These are phyloP conservation scores for Mirza zaza DNA, from an alignment of 2,113 vertebrate species.

Conservation along the genomic window DNA sequence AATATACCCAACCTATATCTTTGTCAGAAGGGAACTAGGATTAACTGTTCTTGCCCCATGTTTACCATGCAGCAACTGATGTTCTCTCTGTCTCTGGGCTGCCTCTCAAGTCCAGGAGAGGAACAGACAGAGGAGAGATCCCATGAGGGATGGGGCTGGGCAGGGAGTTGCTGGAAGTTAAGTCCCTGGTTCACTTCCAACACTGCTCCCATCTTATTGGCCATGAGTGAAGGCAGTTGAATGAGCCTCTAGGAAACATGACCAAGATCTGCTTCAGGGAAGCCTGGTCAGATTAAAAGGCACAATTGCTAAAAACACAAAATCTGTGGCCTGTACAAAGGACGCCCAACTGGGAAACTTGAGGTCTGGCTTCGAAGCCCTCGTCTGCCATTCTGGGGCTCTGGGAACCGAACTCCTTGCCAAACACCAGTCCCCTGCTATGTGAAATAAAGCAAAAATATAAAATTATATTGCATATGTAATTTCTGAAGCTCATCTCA, in stretches of 20 bases:
- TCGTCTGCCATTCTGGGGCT: fast-evolving
- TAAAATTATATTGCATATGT: neutral
- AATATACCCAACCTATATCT: neutral
- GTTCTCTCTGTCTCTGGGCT: neutral
- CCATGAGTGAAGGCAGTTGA: neutral
- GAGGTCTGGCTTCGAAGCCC: neutral
- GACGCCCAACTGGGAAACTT: neutral
- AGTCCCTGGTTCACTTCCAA: neutral
- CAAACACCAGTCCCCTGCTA: neutral
- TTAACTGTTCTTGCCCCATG: neutral
- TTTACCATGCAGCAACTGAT: neutral
- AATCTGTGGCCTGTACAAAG: neutral
- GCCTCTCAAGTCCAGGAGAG: neutral
- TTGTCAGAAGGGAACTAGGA: neutral
- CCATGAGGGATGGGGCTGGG: neutral
- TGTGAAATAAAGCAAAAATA: neutral
- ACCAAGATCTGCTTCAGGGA: neutral
- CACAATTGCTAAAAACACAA: neutral
- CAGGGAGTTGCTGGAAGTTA: too few species aligned
- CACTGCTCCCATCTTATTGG: fast-evolving
- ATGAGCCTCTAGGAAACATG: neutral
- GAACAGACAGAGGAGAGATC: neutral
- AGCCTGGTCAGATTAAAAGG: neutral
- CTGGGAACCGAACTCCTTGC: too few species aligned
- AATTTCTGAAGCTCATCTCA: neutral